These are phyloP conservation scores for Yponomeuta evonymella DNA, from an alignment of 2,888 invertebrate genomes.

Conservation along the genomic window DNA sequence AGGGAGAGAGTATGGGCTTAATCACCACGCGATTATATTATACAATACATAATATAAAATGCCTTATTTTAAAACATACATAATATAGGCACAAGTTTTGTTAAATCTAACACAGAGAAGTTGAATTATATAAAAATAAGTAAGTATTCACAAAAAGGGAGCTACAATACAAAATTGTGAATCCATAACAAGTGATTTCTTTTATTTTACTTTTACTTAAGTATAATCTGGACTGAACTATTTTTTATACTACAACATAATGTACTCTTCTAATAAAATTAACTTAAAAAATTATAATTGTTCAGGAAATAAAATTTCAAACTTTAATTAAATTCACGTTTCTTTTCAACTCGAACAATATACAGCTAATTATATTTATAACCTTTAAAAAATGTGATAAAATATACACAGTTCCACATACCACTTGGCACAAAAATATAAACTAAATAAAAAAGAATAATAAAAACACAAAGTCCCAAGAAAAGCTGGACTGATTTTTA, in stretches of 20 bases:
- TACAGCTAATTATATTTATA: not conserved
- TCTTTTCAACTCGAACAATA: not conserved
- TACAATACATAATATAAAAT: not conserved
- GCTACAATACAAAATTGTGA: slow-evolving; percentile 18
- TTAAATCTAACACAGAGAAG: slow-evolving; percentile 38
- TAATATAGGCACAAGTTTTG: slow-evolving; percentile 43
- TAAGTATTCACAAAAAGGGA: not conserved
- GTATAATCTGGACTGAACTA: not conserved
- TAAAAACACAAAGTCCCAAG: too few species aligned
- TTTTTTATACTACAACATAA: not conserved
- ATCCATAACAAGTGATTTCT: slow-evolving; percentile 24
- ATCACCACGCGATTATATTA: too few species aligned
- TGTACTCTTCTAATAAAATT: not conserved
- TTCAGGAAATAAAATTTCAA: not conserved
- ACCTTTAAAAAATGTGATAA: not conserved
- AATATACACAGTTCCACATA: not conserved
- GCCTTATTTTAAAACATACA: not conserved
- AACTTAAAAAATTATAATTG: not conserved
- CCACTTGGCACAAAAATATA: not conserved
- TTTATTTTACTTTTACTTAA: not conserved
- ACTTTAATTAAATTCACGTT: not conserved
- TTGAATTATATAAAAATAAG: not conserved
- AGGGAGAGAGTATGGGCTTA: too few species aligned
- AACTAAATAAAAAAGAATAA: not conserved
- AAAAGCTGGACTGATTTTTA: too few species aligned